These are phyloP conservation scores for Lacerta agilis DNA, from an alignment of 2,797 vertebrate genomes.

Conservation along the genomic window DNA sequence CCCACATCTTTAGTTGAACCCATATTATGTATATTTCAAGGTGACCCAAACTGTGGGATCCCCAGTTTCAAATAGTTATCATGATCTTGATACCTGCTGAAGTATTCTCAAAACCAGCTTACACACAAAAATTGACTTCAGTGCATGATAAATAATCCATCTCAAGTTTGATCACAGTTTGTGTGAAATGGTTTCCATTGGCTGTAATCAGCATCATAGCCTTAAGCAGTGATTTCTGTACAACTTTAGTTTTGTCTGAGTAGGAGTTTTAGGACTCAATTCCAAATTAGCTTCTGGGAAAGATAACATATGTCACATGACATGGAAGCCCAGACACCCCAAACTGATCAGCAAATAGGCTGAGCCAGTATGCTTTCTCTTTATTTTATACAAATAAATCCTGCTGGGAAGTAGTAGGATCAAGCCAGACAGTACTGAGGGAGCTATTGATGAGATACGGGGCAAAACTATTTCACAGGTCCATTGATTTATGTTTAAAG, in stretches of 20 bases:
- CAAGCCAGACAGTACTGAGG: not conserved
- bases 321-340: conserved; percentile 21
- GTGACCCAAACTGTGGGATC: not conserved
- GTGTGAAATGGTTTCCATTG: not conserved
- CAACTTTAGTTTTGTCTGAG: conserved; percentile 13
- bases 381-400: conserved; percentile 29
- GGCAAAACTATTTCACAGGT: conserved; percentile 24
- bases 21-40: not conserved
- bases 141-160: not conserved
- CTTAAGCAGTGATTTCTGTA: conserved; percentile 18
- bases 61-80: not conserved
- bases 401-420: conserved; percentile 7
- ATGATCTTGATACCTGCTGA: not conserved
- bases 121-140: not conserved
- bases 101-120: not conserved
- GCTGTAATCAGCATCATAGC: not conserved
- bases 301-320: not conserved
- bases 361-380: not conserved
- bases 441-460: not conserved
- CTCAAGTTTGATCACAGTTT: not conserved
- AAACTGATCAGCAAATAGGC: not conserved
- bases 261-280: conserved; percentile 8
- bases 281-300: not conserved
- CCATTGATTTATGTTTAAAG: conserved; percentile 34
- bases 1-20: not conserved